Evolutionary conservation across 2,797 vertebrate species (phyloP).

Genomic region (Mormyrops boulengeri): DNA sequence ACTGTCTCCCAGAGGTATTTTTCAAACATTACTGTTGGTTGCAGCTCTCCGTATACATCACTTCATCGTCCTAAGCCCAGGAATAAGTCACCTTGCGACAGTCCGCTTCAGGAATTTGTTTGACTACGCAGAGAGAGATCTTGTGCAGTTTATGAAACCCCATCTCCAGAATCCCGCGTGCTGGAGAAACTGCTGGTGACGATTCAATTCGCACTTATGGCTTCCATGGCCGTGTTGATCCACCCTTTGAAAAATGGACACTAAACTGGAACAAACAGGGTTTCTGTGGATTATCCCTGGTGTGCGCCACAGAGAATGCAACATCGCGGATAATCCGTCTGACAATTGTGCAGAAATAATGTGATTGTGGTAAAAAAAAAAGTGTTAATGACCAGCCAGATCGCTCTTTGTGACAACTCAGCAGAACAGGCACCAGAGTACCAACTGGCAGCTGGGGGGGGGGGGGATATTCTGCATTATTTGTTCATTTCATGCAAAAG

Average conservation of each 20-base stretch:
- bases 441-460: background rate
- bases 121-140: background rate
- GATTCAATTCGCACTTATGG: background rate
- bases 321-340: slow-evolving; percentile 38
- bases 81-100: background rate
- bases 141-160: background rate
- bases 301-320: slow-evolving; percentile 25
- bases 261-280: slow-evolving; percentile 41
- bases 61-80: background rate
- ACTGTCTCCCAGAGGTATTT: background rate
- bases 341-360: slow-evolving; percentile 43
- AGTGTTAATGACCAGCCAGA: background rate
- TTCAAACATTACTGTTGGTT: background rate
- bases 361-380: slow-evolving; percentile 26
- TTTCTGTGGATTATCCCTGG: slow-evolving; percentile 24
- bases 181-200: slow-evolving; percentile 6
- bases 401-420: background rate
- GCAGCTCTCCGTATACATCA: background rate
- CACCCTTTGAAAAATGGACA: slow-evolving; percentile 36
- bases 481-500: background rate
- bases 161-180: background rate
- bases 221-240: slow-evolving; percentile 19
- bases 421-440: background rate
- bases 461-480: background rate
- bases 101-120: background rate